Evolutionary conservation across 2,113 vertebrate genomes (phyloP).

Genomic region (Smithornis capensis): DNA sequence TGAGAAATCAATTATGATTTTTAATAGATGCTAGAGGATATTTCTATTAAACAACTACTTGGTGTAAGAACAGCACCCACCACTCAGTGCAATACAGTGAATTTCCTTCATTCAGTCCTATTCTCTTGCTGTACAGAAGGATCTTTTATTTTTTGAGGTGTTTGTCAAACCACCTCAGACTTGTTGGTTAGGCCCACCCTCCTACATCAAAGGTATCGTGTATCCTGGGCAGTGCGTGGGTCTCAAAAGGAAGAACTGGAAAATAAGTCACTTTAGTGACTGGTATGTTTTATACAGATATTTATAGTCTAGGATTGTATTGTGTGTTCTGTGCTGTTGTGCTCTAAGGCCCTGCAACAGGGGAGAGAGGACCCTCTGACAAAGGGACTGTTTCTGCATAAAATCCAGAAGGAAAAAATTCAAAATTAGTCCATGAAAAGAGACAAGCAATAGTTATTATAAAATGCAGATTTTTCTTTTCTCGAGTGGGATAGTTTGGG

Average conservation of each 20-base stretch:
- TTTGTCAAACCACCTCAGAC: background rate
- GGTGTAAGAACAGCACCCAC: background rate
- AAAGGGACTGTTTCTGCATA: background rate
- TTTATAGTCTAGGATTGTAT: background rate
- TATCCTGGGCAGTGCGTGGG: background rate
- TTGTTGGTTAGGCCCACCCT: background rate
- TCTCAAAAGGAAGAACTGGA: background rate
- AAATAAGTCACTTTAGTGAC: background rate
- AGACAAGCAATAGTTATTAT: background rate
- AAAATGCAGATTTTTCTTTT: background rate
- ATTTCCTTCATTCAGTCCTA: background rate
- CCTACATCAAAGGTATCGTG: background rate
- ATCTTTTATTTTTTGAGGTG: background rate
- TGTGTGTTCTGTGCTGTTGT: background rate
- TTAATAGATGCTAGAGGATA: background rate
- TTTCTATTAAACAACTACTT: background rate
- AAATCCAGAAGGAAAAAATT: background rate
- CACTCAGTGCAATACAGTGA: background rate
- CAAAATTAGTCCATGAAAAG: background rate
- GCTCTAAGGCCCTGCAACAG: background rate
- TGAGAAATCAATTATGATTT: slow-evolving; percentile 4
- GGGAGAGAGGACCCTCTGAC: background rate
- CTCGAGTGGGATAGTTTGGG: background rate
- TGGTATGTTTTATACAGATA: background rate
- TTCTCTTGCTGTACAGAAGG: background rate